Conservation (phyloP, 2,888 invertebrate species). For the Aelia acuminata region DNA sequence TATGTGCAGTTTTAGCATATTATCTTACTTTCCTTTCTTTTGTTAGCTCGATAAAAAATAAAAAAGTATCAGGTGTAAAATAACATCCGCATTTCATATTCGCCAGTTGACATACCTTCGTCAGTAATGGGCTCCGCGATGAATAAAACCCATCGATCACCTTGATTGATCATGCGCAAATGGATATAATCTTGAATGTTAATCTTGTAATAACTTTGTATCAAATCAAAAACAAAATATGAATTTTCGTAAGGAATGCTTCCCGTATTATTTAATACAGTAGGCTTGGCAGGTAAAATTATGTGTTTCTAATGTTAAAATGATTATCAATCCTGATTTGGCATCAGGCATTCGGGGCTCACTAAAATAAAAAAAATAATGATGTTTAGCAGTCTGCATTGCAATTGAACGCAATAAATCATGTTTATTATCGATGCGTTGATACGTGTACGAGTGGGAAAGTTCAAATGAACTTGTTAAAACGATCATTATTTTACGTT, state of each 20-base stretch:
- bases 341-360: neutral
- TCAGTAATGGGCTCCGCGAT: neutral
- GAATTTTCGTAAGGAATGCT: too few species aligned
- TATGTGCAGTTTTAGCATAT: neutral
- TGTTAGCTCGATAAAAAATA: neutral
- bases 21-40: neutral
- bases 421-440: neutral
- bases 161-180: neutral
- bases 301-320: neutral
- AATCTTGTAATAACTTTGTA: slow-evolving; percentile 14
- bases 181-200: neutral
- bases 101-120: neutral
- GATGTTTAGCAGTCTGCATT: neutral
- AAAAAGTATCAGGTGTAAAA: neutral
- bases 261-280: neutral
- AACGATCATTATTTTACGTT: neutral
- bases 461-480: neutral
- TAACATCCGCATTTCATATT: neutral
- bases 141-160: neutral
- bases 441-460: neutral
- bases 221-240: neutral
- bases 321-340: neutral
- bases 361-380: neutral
- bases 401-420: neutral
- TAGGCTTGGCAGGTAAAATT: neutral